Conservation (phyloP, 1,140 invertebrate genomes). For the Meloidogyne hapla region DNA sequence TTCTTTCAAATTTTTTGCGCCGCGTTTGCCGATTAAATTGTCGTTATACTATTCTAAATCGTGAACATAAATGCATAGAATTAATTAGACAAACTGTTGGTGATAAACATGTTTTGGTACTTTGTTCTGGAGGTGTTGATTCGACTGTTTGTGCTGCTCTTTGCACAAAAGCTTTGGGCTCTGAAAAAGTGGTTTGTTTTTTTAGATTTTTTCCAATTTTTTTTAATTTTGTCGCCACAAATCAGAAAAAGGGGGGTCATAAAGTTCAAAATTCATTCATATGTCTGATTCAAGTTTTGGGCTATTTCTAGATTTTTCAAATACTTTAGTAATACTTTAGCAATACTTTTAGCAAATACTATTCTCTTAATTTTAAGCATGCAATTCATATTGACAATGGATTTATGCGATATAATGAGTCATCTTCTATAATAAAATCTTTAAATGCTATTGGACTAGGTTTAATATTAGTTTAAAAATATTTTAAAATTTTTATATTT, state of each 20-base stretch:
- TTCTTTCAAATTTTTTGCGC: conserved; percentile 91
- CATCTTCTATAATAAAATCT: conserved; percentile 80
- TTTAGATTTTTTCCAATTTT: too few species aligned
- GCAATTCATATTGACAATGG: conserved; percentile 96
- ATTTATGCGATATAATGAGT: conserved; percentile 95
- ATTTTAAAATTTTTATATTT: conserved; percentile 22
- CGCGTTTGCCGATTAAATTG: conserved; percentile 82
- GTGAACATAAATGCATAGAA: conserved; percentile 87
- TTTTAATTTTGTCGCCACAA: too few species aligned
- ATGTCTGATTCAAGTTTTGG: too few species aligned
- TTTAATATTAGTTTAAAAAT: conserved; percentile 30
- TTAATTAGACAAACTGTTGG: conserved; percentile 87
- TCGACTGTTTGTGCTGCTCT: conserved; percentile 95
- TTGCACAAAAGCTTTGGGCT: conserved; percentile 79
- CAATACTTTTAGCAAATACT: too few species aligned
- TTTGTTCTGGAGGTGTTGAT: conserved; percentile 82
- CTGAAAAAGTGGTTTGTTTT: conserved; percentile 80
- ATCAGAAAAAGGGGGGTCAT: too few species aligned
- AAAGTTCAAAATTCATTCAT: too few species aligned
- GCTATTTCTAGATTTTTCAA: too few species aligned
- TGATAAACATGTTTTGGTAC: conserved; percentile 78
- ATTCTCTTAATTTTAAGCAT: conserved; percentile 22
- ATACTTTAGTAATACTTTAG: too few species aligned
- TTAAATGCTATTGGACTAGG: conserved; percentile 82
- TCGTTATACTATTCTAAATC: conserved; percentile 81